Evolutionary conservation across 2,888 invertebrate genomes (phyloP), one percentile per base, ranked within the genome.

Genomic region (Euzophera pinguis): DNA sequence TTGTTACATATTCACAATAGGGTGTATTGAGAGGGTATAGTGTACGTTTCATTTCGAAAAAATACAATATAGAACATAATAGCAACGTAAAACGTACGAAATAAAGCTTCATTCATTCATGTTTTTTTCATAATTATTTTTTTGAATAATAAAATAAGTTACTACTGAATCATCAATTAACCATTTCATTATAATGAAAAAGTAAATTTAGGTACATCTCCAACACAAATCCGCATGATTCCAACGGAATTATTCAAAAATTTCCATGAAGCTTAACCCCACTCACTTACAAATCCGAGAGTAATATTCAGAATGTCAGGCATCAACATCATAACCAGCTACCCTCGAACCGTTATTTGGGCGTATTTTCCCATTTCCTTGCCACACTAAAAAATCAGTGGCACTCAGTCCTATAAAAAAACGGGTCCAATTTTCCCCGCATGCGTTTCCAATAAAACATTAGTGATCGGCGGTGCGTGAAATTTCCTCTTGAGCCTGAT

Each of bases 381-480:
- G 53, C 50, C 48, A 56, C 55, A 53, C 58, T 60, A 60, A 68
- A 68, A 73, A 75, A 72, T 71, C 75, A 70, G 73, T 67, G 62
- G 56, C 67, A 68, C 62, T 67, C 56, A 53, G 57, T 53, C 50
- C 54, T 53, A 62, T 59, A 60, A 63, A 62, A 63, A 56, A 59
- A 59, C 57, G 52, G 57, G 52, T 56, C 53, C 62, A 58, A 68
- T 70, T 65, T 32, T 64, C 58, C 61, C 63, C 56, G 53, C 60
- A 58, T 63, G 61, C 59, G 59, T 60, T 62, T 62, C 57, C 63
- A 69, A 67, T 69, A 65, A 67, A 68, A 68, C 65, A 69, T 71
- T 68, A 66, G 64, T 54, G 63, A 57, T 67, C 61, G 59, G 55
- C 58, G 63, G 51, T 50, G 61, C 65, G 67, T 67, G 61, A 64